Evolutionary conservation across 1,140 invertebrate genomes (phyloP).

Genomic region (Drosophila sturtevanti): DNA sequence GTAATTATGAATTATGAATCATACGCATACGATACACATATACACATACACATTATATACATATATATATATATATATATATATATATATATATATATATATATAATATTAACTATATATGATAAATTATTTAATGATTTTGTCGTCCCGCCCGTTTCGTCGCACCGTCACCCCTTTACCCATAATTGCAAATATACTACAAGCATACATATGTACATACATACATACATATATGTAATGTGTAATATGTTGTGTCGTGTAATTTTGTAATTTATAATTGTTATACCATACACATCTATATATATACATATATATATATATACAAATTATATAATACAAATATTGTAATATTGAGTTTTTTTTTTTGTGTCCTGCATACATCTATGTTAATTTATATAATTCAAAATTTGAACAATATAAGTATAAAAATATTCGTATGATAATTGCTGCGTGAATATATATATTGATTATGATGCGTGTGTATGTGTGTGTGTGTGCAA

Average conservation of each 20-base stretch:
- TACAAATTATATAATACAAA: slow-evolving; percentile 36
- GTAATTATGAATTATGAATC: slow-evolving; percentile 59
- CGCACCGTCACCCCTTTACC: neutral
- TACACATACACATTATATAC: slow-evolving; percentile 18
- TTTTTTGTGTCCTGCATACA: slow-evolving; percentile 12
- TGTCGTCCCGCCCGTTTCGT: slow-evolving; percentile 21
- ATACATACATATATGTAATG: slow-evolving; percentile 16
- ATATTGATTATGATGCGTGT: slow-evolving; percentile 24
- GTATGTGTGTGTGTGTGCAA: slow-evolving; percentile 42
- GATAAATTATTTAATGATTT: slow-evolving; percentile 34
- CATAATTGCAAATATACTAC: slow-evolving; percentile 12
- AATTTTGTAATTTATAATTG: slow-evolving; percentile 74
- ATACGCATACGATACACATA: slow-evolving; percentile 50
- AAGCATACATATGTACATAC: slow-evolving; percentile 10
- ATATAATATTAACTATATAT: slow-evolving; percentile 68
- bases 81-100: slow-evolving; percentile 35
- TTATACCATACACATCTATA: slow-evolving; percentile 60
- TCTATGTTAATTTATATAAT: slow-evolving; percentile 2
- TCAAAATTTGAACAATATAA: slow-evolving; percentile 27
- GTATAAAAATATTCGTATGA: slow-evolving; percentile 1
- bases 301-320: slow-evolving; percentile 26
- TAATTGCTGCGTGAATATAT: neutral
- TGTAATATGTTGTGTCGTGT: slow-evolving; percentile 58
- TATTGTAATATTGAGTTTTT: slow-evolving; percentile 24
- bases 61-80: slow-evolving; percentile 36